These are phyloP conservation scores for Nebria brevicollis DNA, from an alignment of 2,888 invertebrate genomes.

Conservation along the genomic window DNA sequence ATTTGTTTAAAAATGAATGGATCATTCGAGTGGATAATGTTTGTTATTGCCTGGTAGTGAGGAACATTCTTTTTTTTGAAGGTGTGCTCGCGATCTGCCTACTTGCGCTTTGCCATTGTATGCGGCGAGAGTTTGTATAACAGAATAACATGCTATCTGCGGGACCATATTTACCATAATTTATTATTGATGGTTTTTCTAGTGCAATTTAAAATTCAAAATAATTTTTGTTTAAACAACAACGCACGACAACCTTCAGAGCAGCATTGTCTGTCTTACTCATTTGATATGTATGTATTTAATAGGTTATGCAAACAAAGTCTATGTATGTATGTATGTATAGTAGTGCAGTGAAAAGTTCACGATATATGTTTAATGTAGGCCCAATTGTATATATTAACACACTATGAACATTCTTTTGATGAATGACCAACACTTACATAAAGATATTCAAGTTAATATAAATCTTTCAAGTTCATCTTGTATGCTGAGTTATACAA, in stretches of 20 bases:
- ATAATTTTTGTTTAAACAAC: constrained; percentile 21
- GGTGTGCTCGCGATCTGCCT: constrained; percentile 19
- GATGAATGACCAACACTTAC: constrained; percentile 1
- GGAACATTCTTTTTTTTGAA: constrained; percentile 16
- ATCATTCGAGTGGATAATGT: neutral
- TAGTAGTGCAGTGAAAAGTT: neutral
- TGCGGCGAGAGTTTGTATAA: neutral
- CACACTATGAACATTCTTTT: neutral
- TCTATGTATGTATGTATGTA: constrained; percentile 1
- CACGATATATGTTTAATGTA: too few relatives aligned
- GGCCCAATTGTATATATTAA: too few relatives aligned
- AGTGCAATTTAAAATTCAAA: constrained; percentile 38
- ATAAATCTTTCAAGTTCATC: constrained; percentile 16
- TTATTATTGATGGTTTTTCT: constrained; percentile 37
- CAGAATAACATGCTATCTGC: constrained; percentile 39
- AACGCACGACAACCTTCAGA: constrained; percentile 12
- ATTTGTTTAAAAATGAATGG: too few relatives aligned
- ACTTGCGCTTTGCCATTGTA: constrained; percentile 10
- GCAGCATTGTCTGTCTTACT: neutral
- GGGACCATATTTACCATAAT: constrained; percentile 38
- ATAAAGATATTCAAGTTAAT: neutral
- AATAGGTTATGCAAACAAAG: neutral
- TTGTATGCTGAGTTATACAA: neutral
- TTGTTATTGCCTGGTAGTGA: neutral
- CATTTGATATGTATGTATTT: constrained; percentile 4